phyloP scores from a whole-genome alignment of 1,140 invertebrate genomes.

The Trichonephila inaurata region DNA sequence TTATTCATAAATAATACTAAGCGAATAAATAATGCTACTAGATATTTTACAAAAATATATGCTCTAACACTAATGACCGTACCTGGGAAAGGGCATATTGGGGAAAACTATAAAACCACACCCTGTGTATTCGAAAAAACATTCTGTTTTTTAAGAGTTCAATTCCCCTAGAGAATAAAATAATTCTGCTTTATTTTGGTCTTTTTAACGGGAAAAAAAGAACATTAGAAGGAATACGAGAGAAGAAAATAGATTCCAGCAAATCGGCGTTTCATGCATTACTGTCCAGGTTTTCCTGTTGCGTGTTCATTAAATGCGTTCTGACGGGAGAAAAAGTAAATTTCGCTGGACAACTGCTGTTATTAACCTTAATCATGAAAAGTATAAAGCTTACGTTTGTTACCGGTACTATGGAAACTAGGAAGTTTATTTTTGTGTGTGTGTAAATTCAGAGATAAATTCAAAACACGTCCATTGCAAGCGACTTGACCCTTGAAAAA shows the following conservation, averaged over 20 bases:
- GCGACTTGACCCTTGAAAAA: not conserved
- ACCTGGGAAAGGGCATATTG: no score
- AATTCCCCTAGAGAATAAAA: not conserved
- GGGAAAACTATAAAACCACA: no score
- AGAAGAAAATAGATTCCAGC: not conserved
- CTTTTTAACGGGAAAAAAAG: not conserved
- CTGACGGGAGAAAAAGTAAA: not conserved
- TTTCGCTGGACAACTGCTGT: not conserved
- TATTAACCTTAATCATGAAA: slow-evolving; percentile 51
- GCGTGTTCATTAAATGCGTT: not conserved
- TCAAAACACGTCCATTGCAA: not conserved
- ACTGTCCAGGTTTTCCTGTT: not conserved
- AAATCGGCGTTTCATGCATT: not conserved
- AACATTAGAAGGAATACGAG: not conserved
- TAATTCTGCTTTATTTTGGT: not conserved
- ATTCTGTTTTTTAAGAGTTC: not conserved
- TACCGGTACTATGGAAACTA: slow-evolving; percentile 6
- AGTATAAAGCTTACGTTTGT: not conserved
- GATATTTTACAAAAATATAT: no score
- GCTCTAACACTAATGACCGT: no score
- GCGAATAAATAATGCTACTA: no score
- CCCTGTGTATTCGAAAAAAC: no score
- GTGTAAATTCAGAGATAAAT: not conserved
- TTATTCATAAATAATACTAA: no score
- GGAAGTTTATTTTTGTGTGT: not conserved